Base-by-base conservation (phyloP, 1,140 invertebrate species). In the Schlechtendalia chinensis region DNA sequence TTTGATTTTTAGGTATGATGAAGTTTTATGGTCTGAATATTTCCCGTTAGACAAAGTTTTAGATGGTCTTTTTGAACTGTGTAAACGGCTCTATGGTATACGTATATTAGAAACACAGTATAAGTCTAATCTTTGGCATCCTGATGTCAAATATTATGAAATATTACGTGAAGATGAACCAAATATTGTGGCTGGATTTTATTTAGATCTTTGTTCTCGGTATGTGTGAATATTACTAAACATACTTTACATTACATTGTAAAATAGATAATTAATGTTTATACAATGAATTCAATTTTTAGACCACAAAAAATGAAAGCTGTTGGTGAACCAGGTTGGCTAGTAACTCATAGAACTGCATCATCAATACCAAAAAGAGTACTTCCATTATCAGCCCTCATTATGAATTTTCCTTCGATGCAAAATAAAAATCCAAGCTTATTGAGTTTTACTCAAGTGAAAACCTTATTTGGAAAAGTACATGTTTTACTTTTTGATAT, bases 11-110 rank as follows among this genome's bases (percentile, higher is more conserved):
- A 90, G 89, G 81, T 90, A 90, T 82, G 90, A 93, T 82, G 91
- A 95, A 82, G 88, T 91, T 59, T 87, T 90, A 81, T 86, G 96
- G 19, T 87, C 90, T 11, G 90, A 94, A 84, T 97, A 93, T 86
- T 98, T 98, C 84, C 93, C 94, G 0, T 85, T 96, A 16, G 90
- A 91, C 0, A 88, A 88, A 81, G 96, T 97, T 17, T 86, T 96
- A 1, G 86, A 89, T 14, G 91, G 91, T 24, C 84, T 97, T 1
- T 94, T 95, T 83, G 85, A 90, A 53, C 85, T 97, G 5, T 90
- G 91, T 83, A 90, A 92, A 82, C 89, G 89, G 56, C 86, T 97
- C 8, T 98, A 97, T 85, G 90, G 91, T 72, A 90, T 98, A n/a
- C 89, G 90, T 83, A 93, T 97, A 75, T 89, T 92, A 74, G 90